These are phyloP conservation scores for Agriotes lineatus DNA, from an alignment of 2,888 invertebrate species.

Conservation along the genomic window DNA sequence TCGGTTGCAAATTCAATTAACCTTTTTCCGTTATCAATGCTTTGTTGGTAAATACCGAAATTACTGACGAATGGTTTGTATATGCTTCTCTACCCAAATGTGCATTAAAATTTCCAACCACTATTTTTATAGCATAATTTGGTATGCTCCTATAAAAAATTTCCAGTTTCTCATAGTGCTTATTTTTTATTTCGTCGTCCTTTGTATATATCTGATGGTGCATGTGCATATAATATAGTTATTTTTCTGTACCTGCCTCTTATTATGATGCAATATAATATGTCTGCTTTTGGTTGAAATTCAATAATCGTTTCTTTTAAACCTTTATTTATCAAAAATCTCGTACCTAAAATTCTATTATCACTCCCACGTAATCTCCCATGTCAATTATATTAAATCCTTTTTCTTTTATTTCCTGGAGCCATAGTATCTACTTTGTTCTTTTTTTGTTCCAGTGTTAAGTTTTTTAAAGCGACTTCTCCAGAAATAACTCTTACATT, in stretches of 20 bases:
- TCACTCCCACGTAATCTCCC: too few species aligned
- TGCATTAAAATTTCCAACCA: background rate
- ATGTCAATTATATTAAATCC: too few species aligned
- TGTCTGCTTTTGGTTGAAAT: too few species aligned
- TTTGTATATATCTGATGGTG: background rate
- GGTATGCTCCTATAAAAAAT: background rate
- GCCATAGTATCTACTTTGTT: too few species aligned
- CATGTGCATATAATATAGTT: background rate
- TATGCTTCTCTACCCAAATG: background rate
- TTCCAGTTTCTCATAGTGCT: background rate
- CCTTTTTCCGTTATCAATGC: background rate
- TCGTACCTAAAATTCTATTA: too few species aligned
- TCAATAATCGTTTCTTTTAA: too few species aligned
- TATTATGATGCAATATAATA: background rate
- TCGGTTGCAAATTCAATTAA: constrained; percentile 1
- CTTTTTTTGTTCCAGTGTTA: too few species aligned
- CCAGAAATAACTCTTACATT: too few species aligned
- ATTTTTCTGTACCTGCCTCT: background rate
- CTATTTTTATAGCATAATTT: background rate
- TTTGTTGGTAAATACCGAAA: background rate
- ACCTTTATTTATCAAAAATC: too few species aligned
- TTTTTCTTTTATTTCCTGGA: too few species aligned
- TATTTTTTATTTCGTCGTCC: background rate
- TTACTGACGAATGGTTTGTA: background rate
- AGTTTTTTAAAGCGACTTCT: too few species aligned